Evolutionary conservation across 92 coral and sea anemone genomes (phyloP).

Genomic region (Porites rus): DNA sequence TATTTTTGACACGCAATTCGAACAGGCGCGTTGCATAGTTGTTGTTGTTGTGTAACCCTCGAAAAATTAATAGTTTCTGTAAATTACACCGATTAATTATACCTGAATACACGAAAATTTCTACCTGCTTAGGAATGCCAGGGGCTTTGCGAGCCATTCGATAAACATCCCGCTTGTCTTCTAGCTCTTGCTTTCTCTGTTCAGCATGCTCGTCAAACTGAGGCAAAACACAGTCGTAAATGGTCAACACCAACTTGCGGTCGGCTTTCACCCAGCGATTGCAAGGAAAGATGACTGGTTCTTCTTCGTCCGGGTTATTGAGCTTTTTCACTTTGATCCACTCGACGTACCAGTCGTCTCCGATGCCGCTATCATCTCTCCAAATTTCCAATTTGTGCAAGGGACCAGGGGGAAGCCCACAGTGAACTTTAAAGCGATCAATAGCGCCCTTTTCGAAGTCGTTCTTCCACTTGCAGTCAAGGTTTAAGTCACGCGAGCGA

Average conservation of each 20-base stretch:
- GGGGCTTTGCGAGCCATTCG: constrained; percentile 88
- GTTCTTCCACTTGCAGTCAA: constrained; percentile 96
- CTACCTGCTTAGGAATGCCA: constrained; percentile 98
- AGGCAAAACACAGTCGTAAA: constrained; percentile 91
- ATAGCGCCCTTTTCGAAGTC: constrained; percentile 98
- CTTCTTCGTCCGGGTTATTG: constrained; percentile 50
- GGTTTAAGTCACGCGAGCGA: constrained; percentile 82
- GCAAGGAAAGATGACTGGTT: constrained; percentile 84
- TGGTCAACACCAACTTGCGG: constrained; percentile 76
- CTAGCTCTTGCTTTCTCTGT: constrained; percentile 85
- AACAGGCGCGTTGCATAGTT: no score
- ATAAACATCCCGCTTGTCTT: constrained; percentile 83
- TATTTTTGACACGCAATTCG: no score
- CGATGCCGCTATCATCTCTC: constrained; percentile 93
- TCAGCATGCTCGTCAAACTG: constrained; percentile 88
- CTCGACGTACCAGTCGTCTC: constrained; percentile 95
- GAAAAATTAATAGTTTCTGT: no score
- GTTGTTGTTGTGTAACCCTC: no score
- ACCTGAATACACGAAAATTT: no score
- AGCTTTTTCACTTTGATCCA: constrained; percentile 89
- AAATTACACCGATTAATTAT: no score
- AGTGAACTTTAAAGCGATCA: constrained; percentile 87
- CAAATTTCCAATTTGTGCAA: constrained; percentile 86
- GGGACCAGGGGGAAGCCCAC: constrained; percentile 80
- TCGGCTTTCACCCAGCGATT: constrained; percentile 96